Evolutionary conservation across 2,113 vertebrate genomes (phyloP).

Genomic region (Cynopterus brachyotis): DNA sequence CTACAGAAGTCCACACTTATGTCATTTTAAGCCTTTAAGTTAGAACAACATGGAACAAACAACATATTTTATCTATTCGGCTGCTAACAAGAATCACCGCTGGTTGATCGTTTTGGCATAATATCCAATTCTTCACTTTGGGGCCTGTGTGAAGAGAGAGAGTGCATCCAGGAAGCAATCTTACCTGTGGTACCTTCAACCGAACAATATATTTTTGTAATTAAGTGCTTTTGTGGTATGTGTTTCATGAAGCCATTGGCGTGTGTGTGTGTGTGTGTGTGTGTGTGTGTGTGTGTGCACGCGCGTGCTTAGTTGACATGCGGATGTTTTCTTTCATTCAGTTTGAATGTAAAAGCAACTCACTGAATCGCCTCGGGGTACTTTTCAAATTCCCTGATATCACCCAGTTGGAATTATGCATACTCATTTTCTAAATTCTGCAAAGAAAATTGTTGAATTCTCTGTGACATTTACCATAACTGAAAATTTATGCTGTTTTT

Average conservation of each 20-base stretch:
- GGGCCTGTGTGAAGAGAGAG: not conserved
- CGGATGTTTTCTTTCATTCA: constrained; percentile 60
- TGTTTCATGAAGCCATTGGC: not conserved
- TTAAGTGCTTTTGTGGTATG: constrained; percentile 14
- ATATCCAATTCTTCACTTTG: not conserved
- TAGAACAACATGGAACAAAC: not conserved
- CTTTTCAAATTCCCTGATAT: constrained; percentile 63
- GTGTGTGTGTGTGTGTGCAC: not conserved
- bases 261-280: not conserved
- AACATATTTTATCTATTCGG: not conserved
- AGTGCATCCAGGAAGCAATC: constrained; percentile 12
- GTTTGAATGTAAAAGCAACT: constrained; percentile 53
- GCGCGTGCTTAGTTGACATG: constrained; percentile 52
- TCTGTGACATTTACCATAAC: constrained; percentile 66
- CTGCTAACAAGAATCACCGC: not conserved
- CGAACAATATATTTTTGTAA: constrained; percentile 53
- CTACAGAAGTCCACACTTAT: not conserved
- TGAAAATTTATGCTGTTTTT: constrained; percentile 40
- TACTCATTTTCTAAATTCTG: constrained; percentile 71
- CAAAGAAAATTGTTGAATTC: constrained; percentile 67
- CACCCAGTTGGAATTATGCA: constrained; percentile 54
- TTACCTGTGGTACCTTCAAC: not conserved
- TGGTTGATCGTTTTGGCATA: not conserved
- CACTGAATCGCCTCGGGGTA: constrained; percentile 34
- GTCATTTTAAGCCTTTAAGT: constrained; percentile 41